Percentiles rank a stretch among this genome's conserved stretches.
Conservation (phyloP, 1,140 invertebrate species). For the Chironomus striatipennis region DNA sequence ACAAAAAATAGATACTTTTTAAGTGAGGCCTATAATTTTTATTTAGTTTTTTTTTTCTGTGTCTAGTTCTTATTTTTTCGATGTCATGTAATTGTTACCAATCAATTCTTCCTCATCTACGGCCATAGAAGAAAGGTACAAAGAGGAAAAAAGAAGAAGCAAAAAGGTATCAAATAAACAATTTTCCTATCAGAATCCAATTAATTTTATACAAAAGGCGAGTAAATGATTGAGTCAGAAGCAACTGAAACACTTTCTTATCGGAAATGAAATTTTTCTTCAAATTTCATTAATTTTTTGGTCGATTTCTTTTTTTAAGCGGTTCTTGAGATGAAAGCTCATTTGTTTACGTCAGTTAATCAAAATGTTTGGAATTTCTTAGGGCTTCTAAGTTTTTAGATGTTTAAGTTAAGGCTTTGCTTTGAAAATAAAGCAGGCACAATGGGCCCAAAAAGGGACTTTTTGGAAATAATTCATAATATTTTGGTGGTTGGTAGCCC, state of each 20-base stretch:
- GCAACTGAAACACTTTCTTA: conserved; percentile 21
- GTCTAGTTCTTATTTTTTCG: neutral
- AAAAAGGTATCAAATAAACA: neutral
- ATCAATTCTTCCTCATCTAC: neutral
- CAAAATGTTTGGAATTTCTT: too few relatives aligned
- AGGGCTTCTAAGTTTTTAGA: too few relatives aligned
- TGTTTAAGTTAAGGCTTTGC: too few relatives aligned
- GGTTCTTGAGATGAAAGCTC: too few relatives aligned
- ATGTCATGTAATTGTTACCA: conserved; percentile 19
- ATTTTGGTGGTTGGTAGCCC: too few relatives aligned
- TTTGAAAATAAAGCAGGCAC: too few relatives aligned
- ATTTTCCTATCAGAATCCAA: conserved; percentile 20
- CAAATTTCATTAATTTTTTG: conserved; percentile 6
- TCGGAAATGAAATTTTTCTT: conserved; percentile 16
- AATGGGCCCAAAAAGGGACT: too few relatives aligned
- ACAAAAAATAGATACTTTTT: neutral
- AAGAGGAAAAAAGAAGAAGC: neutral
- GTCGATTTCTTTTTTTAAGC: neutral
- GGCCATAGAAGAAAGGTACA: neutral
- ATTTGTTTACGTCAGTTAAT: too few relatives aligned
- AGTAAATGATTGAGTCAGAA: neutral
- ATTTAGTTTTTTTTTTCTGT: too few relatives aligned
- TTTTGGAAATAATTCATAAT: too few relatives aligned
- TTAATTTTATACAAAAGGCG: conserved; percentile 7
- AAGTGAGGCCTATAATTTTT: neutral